Percentiles rank a stretch among this genome's conserved stretches.
phyloP scores from a whole-genome alignment of 1,140 invertebrate genomes.

The Conus ventricosus region DNA sequence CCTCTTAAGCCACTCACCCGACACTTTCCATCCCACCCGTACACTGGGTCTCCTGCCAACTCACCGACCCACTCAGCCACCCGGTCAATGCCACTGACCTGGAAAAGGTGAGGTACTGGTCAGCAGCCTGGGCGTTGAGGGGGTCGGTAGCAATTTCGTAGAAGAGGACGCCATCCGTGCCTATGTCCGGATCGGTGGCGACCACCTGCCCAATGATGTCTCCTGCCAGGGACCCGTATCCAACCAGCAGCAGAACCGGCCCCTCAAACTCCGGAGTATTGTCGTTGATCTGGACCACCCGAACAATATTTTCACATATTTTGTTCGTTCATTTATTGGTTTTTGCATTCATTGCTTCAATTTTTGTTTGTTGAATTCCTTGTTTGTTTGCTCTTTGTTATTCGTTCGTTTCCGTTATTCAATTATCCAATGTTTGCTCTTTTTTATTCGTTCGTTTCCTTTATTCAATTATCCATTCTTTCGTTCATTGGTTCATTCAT shows the following conservation, averaged over 20 bases:
- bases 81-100: background rate
- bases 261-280: constrained; percentile 20
- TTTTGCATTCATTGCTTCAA: no score
- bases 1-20: no score
- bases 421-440: no score
- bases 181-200: background rate
- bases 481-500: no score
- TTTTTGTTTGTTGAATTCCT: no score
- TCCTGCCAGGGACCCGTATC: background rate
- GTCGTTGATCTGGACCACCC: constrained; percentile 28
- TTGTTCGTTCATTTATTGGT: no score
- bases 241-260: background rate
- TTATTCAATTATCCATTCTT: no score
- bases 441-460: no score
- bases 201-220: background rate
- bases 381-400: no score
- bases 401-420: no score
- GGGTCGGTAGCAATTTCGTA: background rate
- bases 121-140: background rate
- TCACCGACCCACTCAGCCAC: background rate
- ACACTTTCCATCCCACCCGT: no score
- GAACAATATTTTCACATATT: background rate
- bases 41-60: no score
- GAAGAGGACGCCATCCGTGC: background rate
- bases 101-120: constrained; percentile 17